Evolutionary conservation across 2,113 vertebrate species (phyloP).

Genomic region (Oncorhynchus mykiss): DNA sequence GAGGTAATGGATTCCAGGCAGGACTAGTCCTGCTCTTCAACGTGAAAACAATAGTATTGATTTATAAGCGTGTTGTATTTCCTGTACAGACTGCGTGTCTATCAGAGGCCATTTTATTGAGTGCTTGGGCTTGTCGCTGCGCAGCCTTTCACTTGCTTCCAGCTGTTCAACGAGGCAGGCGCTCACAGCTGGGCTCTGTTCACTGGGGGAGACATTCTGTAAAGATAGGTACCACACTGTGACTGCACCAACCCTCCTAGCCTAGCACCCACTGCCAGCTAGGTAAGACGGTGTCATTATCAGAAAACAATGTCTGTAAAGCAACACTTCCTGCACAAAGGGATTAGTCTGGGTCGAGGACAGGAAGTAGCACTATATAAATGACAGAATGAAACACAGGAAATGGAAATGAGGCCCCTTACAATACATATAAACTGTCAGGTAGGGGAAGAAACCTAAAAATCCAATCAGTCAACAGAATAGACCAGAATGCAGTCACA

Average conservation of each 20-base stretch:
- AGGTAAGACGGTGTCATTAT: neutral
- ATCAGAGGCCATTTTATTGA: conserved; percentile 59
- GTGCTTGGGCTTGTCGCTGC: conserved; percentile 54
- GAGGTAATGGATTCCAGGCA: conserved; percentile 67
- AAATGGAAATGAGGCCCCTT: neutral
- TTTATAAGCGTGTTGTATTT: conserved; percentile 67
- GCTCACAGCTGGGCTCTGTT: conserved; percentile 42
- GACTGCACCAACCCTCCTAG: neutral
- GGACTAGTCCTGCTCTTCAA: conserved; percentile 57
- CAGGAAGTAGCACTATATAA: neutral
- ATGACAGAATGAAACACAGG: neutral
- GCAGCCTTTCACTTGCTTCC: conserved; percentile 30
- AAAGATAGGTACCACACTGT: neutral
- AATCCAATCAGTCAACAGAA: too few relatives aligned
- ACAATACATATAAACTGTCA: neutral
- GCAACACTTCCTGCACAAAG: neutral
- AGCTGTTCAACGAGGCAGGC: conserved; percentile 52
- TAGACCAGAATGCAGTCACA: neutral
- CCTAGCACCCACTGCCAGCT: neutral
- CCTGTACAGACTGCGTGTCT: conserved; percentile 66
- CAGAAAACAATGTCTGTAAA: neutral
- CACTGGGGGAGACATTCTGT: neutral
- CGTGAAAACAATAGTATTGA: conserved; percentile 68
- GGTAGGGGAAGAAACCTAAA: neutral
- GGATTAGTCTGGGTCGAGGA: neutral